phyloP scores from a whole-genome alignment of 2,888 invertebrate genomes.

The Limnephilus rhombicus region DNA sequence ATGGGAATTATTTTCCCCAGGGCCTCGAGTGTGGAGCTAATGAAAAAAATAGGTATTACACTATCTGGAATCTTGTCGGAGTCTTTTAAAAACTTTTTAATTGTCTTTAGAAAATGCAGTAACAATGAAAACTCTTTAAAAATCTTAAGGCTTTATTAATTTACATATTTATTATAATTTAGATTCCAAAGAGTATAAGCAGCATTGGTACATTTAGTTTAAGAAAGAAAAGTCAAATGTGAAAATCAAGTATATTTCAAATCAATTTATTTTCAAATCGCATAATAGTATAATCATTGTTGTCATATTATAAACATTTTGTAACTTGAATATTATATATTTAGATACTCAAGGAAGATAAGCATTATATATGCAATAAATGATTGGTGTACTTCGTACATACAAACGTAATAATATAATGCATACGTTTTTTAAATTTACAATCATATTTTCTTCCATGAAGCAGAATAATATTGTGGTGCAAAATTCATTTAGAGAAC shows the following conservation, averaged over 20 bases:
- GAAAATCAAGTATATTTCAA: conserved; percentile 48
- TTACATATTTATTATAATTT: too few relatives aligned
- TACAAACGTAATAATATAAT: neutral
- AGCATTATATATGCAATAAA: conserved; percentile 9
- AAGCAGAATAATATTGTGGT: conserved; percentile 21
- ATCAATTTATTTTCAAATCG: conserved; percentile 63
- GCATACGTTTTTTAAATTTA: neutral
- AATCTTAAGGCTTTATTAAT: neutral
- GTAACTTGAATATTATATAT: conserved; percentile 50
- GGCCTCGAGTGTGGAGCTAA: too few relatives aligned
- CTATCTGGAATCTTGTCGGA: neutral
- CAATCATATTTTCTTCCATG: neutral
- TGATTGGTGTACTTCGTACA: neutral
- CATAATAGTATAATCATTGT: conserved; percentile 60
- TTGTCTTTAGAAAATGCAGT: neutral
- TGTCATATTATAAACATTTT: conserved; percentile 53
- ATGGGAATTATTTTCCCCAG: too few relatives aligned
- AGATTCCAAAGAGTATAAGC: neutral
- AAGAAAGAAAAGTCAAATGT: neutral
- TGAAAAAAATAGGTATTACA: neutral
- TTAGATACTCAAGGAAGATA: conserved; percentile 47
- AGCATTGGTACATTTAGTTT: neutral
- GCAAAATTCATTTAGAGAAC: conserved; percentile 5
- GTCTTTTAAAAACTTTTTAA: neutral
- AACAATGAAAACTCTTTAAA: neutral